Evolutionary conservation across 2,888 invertebrate species (phyloP).

Genomic region (Ptychoptera contaminata): DNA sequence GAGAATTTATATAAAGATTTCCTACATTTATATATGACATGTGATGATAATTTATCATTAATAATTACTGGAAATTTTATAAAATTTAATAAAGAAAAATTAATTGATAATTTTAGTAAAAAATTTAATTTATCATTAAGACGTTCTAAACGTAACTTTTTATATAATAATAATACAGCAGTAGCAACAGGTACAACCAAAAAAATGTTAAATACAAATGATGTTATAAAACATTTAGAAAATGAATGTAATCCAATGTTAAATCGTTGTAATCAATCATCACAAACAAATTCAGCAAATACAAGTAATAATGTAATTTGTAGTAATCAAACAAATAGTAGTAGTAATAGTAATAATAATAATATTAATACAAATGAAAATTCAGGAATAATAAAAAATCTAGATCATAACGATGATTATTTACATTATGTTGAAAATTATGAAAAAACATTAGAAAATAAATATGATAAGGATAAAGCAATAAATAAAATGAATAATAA

Average conservation of each 20-base stretch:
- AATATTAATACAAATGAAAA: too few relatives aligned
- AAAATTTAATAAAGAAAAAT: constrained; percentile 13
- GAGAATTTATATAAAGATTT: not conserved
- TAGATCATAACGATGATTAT: constrained; percentile 14
- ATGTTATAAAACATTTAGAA: too few relatives aligned
- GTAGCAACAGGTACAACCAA: not conserved
- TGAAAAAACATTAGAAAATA: constrained; percentile 15
- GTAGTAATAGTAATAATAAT: too few relatives aligned
- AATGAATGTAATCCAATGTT: too few relatives aligned
- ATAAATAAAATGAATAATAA: too few relatives aligned
- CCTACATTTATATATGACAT: constrained; percentile 15
- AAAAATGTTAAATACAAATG: too few relatives aligned
- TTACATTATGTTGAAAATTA: constrained; percentile 17
- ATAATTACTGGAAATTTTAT: constrained; percentile 23
- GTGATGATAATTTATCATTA: constrained; percentile 17
- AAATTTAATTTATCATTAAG: constrained; percentile 14
- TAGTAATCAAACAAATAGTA: too few relatives aligned
- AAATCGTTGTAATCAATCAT: too few relatives aligned
- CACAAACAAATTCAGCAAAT: too few relatives aligned
- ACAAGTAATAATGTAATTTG: too few relatives aligned
- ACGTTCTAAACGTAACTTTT: not conserved
- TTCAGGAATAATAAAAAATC: too few relatives aligned
- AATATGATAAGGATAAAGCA: not conserved
- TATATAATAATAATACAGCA: not conserved
- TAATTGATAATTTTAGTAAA: constrained; percentile 16